Evolutionary conservation across 2,113 vertebrate genomes (phyloP), one percentile per base, ranked within the genome.

Genomic region (Cettia cetti): DNA sequence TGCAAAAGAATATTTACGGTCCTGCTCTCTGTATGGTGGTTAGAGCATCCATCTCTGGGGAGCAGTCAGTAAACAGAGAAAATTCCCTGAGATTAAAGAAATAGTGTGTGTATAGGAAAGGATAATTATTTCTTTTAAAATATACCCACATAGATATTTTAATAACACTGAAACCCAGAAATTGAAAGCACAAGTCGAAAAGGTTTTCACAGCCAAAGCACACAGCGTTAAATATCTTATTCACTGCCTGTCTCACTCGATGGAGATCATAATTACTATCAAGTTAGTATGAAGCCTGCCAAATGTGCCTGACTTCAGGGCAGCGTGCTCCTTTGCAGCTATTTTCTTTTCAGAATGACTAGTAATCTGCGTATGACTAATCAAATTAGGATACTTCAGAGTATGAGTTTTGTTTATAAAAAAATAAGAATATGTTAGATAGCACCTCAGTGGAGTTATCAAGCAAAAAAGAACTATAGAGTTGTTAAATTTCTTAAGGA

Each of bases 1-100:
- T 98, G 97, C 96, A 98, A 99, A 97, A 98, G 96, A 82, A 91
- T 97, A 47, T 97, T 98, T 95, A 98, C 96, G 81, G 98, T 98
- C 79, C 94, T 98, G 89, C 96, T 98, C 96, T 98, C 96, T 98
- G 97, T 94, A 98, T 97, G 76, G 97, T 98, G 42, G 94, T 97
- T 94, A 98, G 88, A 53, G 96, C 94, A 64, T 97, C 97, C 6
- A 84, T 88, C 59, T 98, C 77, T 10, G 97, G 98, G 91, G 98
- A 98, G 82, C 94, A 95, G 33, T 98, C 97, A 5, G 98, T 97
- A 96, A 99, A 98, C 74, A 98, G 98, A 42, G 90, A 98, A 99
- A 96, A 98, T 97, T 90, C 97, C 98, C 98, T 97, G 88, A 86
- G 80, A 47, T 69, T 60, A 44, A 81, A 95, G 74, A 80, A 85